A percentile compares a stretch with the other conserved stretches of the same genome.
Conservation (phyloP, 2,888 invertebrate species). For the Hoplodrina blanda region DNA sequence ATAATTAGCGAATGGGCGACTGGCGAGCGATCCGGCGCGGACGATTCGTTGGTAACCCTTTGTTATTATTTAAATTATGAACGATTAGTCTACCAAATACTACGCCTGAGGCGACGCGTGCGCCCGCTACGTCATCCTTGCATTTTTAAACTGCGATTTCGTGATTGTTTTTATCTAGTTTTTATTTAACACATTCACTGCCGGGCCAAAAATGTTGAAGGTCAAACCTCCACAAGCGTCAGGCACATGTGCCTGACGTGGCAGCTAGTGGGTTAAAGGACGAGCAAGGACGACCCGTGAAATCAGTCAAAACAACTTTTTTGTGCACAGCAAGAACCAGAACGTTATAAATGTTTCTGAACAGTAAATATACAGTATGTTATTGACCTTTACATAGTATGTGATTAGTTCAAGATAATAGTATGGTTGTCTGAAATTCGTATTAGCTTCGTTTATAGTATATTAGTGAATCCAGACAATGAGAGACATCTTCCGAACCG, state of each 20-base stretch:
- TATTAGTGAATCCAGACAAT: conserved; percentile 59
- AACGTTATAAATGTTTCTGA: conserved; percentile 43
- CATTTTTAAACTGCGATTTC: conserved; percentile 72
- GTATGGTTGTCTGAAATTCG: conserved; percentile 34
- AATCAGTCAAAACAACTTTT: conserved; percentile 60
- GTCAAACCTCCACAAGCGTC: too few species aligned
- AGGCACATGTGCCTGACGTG: too few species aligned
- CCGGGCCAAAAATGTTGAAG: too few species aligned
- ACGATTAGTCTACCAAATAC: conserved; percentile 74
- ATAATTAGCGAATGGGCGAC: conserved; percentile 72
- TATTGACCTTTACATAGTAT: conserved; percentile 54
- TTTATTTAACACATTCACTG: too few species aligned
- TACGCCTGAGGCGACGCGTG: conserved; percentile 73
- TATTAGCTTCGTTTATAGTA: conserved; percentile 44
- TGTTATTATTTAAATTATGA: conserved; percentile 81
- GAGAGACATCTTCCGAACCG: conserved; percentile 75
- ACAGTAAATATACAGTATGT: conserved; percentile 49
- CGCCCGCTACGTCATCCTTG: conserved; percentile 74
- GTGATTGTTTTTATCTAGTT: conserved; percentile 70
- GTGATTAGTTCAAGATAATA: conserved; percentile 45
- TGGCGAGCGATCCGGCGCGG: conserved; percentile 67
- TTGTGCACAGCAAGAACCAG: conserved; percentile 43
- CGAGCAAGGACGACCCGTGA: conserved; percentile 67
- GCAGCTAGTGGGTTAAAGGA: too few species aligned
- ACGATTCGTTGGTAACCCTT: conserved; percentile 70